Conservation (phyloP, 2,888 invertebrate genomes). For the Machimus rusticus region DNA sequence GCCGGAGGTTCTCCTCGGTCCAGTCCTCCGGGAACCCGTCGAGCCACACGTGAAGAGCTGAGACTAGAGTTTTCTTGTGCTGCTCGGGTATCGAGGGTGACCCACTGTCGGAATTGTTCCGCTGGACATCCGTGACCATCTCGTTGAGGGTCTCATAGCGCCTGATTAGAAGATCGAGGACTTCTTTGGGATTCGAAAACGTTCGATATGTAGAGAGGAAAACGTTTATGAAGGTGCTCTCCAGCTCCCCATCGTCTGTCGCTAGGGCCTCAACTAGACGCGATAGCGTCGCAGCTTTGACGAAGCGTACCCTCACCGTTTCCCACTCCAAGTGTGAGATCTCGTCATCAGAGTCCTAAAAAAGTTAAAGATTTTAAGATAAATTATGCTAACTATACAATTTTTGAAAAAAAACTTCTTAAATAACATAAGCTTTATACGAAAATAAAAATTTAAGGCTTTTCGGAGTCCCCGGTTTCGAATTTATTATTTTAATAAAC, state of each 20-base stretch:
- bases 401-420: no score
- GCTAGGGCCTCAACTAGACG: slow-evolving; percentile 92
- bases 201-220: slow-evolving; percentile 93
- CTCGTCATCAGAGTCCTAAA: slow-evolving; percentile 85
- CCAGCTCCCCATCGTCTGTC: slow-evolving; percentile 93
- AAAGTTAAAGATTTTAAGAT: slow-evolving; percentile 20
- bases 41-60: slow-evolving; percentile 95
- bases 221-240: slow-evolving; percentile 97
- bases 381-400: neutral
- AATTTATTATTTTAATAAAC: no score
- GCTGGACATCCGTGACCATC: slow-evolving; percentile 9
- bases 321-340: slow-evolving; percentile 99
- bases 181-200: slow-evolving; percentile 87
- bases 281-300: slow-evolving; percentile 95
- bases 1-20: slow-evolving; percentile 69
- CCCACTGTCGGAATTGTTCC: neutral
- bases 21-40: slow-evolving; percentile 96
- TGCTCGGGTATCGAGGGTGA: slow-evolving; percentile 57
- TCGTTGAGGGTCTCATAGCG: slow-evolving; percentile 74
- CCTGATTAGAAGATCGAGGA: slow-evolving; percentile 81
- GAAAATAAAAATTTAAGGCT: no score
- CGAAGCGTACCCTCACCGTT: slow-evolving; percentile 91
- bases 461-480: no score
- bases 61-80: slow-evolving; percentile 79
- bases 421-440: no score